Base-by-base conservation (phyloP, 2,888 invertebrate species). In the Apamea sordens region DNA sequence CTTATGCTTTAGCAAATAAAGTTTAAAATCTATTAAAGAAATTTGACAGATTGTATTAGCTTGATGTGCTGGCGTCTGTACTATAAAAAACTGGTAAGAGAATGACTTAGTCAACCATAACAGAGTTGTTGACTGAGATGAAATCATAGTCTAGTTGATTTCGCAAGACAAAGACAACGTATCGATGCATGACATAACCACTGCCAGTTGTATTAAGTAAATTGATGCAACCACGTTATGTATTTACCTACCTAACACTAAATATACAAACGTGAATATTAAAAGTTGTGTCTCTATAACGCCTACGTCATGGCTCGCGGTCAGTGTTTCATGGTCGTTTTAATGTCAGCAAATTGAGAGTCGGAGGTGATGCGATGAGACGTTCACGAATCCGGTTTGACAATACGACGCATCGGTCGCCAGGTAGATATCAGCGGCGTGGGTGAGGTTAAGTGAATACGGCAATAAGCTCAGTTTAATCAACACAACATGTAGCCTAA, bases 381-480 rank as follows among this genome's bases (percentile, higher is more conserved):
- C 88, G 82, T 89, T 90, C 76, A 84, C 73, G 91, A 94, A 94
- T 94, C 93, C 91, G 92, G 93, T 94, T 92, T 89, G 89, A 85
- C 80, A 89, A 89, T 91, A 87, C 86, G 79, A 80, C 86, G 89
- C 87, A 88, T 91, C 90, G 90, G 89, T 89, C 86, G 87, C 89
- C 90, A 92, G 91, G 92, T 91, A 90, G 88, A 90, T 91, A 91
- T 90, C 89, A 91, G 89, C 82, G 84, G 92, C 90, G 93, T 93
- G 92, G 93, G 92, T 90, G 93, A 91, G 91, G 90, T 92, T 93
- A 94, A 95, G 93, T 94, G 94, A 95, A 95, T 96, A 95, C 94
- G 94, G 95, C 95, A 96, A 96, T 96, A 96, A 95, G 95, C 95
- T 96, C 93, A 93, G 94, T 96, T 96, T 96, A 96, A 96, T 96